Percentiles rank a stretch among this genome's conserved stretches.
phyloP scores from a whole-genome alignment of 2,888 invertebrate genomes.

The Taenaris catops region DNA sequence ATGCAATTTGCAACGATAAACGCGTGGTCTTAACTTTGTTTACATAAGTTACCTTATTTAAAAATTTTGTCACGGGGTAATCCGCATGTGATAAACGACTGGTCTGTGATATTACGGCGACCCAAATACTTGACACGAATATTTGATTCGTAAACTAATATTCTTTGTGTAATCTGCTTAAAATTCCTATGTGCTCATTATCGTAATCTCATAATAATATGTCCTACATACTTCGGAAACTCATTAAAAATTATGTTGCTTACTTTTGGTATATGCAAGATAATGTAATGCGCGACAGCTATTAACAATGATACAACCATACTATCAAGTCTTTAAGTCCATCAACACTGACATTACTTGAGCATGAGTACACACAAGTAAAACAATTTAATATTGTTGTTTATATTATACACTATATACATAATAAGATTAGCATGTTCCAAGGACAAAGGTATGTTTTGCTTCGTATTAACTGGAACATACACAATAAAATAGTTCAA shows the following conservation, averaged over 20 bases:
- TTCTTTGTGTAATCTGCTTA: slow-evolving; percentile 24
- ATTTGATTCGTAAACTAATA: slow-evolving; percentile 47
- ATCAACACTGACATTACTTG: no score
- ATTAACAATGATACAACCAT: no score
- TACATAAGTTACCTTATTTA: slow-evolving; percentile 12
- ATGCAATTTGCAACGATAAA: no score
- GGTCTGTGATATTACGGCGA: slow-evolving; percentile 39
- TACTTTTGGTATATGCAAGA: not conserved
- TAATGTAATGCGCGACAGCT: no score
- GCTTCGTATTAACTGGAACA: no score
- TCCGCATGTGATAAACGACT: slow-evolving; percentile 32
- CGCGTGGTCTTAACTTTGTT: not conserved
- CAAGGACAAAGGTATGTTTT: no score
- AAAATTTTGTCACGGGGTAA: slow-evolving; percentile 45
- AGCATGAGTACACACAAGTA: no score
- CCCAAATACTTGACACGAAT: slow-evolving; percentile 43
- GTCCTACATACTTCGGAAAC: slow-evolving; percentile 15
- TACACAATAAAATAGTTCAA: no score
- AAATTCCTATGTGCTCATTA: slow-evolving; percentile 20
- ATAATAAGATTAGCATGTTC: no score
- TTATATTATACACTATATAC: no score
- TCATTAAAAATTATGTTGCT: slow-evolving; percentile 4
- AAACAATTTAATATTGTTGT: no score
- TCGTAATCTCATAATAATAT: slow-evolving; percentile 17
- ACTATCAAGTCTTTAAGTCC: no score